Evolutionary conservation across 2,113 vertebrate genomes (phyloP), one percentile per base, ranked within the genome.

Genomic region (Scolopax mira): DNA sequence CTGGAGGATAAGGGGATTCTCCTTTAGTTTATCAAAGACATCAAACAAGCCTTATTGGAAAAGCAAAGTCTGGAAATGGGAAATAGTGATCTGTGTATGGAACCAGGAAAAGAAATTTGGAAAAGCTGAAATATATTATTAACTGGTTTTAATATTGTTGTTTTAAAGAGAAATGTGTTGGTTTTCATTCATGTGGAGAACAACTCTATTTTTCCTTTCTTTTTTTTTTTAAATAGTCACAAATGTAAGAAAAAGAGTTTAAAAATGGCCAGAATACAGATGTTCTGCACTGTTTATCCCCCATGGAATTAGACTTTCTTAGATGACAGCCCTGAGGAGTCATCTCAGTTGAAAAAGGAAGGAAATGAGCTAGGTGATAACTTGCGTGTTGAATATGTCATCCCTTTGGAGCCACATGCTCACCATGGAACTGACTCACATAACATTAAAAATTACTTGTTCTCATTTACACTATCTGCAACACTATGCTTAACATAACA

Each of bases 391-490:
- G 66, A 94, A 61, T 80, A 14, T 74, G 30, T 60, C 61, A 79
- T 93, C 65, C 66, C 88, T 85, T 83, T 94, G 91, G 66, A 94
- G 67, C 72, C 79, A 77, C 86, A 79, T 77, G 35, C 78, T 93
- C 51, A 61, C 52, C 13, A 2, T 84, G 74, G 57, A 79, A 69
- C 91, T 96, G 91, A 96, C 86, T 96, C 93, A 95, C 58, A 89
- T 58, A 77, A 67, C 87, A 93, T 94, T 93, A 95, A 92, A 77
- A 92, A 75, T 58, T 67, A 62, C 49, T 92, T 84, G 78, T 88
- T 86, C 86, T 84, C 65, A 33, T 86, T 88, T 81, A 81, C 2
- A 4, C 3, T 5, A 5, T 75, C 73, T 94, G 70, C 46, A 87
- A 55, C 23, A 13, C 49, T 79, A 18, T 35, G 24, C 85, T 79